phyloP scores from a whole-genome alignment of 2,888 invertebrate genomes.

The Podabrus alpinus region DNA sequence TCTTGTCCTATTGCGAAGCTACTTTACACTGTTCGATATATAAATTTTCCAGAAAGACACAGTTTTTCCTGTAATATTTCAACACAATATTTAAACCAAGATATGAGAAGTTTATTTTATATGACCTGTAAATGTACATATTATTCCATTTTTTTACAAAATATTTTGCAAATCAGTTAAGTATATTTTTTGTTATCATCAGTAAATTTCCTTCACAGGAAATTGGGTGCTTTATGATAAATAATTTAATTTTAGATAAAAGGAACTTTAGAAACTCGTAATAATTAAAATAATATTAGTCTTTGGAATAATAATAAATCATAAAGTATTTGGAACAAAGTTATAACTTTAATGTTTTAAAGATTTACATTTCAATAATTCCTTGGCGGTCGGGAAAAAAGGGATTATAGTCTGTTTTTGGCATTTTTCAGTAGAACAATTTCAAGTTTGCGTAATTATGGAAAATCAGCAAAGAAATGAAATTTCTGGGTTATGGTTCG shows the following conservation, averaged over 20 bases:
- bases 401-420: no score
- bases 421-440: no score
- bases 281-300: no score
- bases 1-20: not conserved
- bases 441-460: no score
- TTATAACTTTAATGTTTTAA: no score
- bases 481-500: no score
- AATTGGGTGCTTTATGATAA: not conserved
- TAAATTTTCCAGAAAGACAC: not conserved
- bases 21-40: not conserved
- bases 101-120: not conserved
- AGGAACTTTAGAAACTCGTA: not conserved
- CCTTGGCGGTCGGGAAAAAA: no score
- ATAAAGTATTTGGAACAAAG: no score
- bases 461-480: no score
- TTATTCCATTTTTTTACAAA: not conserved
- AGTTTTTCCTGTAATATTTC: not conserved
- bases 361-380: no score
- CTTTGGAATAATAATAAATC: no score
- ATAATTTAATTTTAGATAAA: not conserved
- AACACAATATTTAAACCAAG: not conserved
- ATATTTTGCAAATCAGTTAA: not conserved
- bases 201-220: not conserved
- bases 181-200: not conserved
- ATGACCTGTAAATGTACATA: not conserved